Evolutionary conservation across 1,140 invertebrate species (phyloP).

Genomic region (Xylocopa sonorina): DNA sequence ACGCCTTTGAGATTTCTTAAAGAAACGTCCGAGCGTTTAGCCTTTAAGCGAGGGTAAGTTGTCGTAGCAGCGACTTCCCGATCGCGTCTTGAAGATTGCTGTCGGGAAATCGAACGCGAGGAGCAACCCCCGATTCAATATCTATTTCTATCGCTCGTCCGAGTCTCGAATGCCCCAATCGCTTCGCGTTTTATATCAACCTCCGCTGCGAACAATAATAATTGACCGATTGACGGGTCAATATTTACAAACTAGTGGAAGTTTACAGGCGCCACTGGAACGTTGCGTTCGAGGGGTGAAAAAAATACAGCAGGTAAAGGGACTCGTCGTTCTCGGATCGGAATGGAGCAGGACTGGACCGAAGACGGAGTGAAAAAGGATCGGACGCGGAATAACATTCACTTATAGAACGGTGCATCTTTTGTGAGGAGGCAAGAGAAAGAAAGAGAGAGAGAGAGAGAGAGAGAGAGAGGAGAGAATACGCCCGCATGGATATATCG

Average conservation of each 20-base stretch:
- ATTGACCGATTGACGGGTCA: neutral
- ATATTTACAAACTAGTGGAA: neutral
- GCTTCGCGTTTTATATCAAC: neutral
- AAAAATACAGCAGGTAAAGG: neutral
- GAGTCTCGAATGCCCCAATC: too few relatives aligned
- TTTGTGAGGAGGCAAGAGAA: constrained; percentile 2
- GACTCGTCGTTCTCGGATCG: neutral
- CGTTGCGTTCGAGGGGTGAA: neutral
- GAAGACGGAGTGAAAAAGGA: neutral
- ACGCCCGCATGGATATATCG: constrained; percentile 51
- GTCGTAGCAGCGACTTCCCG: neutral
- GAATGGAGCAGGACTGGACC: neutral
- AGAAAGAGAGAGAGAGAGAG: too few relatives aligned
- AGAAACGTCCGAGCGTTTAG: neutral
- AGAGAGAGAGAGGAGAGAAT: constrained; percentile 25
- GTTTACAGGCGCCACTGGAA: neutral
- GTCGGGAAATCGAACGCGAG: neutral
- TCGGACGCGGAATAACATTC: constrained; percentile 3
- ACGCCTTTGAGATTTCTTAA: neutral
- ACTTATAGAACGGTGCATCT: neutral
- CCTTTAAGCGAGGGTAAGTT: too few relatives aligned
- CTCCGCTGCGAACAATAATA: neutral
- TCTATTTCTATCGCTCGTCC: neutral
- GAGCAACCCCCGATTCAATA: neutral
- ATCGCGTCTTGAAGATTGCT: neutral